phyloP scores from a whole-genome alignment of 1,140 invertebrate species.

The Adoxophyes honmai region DNA sequence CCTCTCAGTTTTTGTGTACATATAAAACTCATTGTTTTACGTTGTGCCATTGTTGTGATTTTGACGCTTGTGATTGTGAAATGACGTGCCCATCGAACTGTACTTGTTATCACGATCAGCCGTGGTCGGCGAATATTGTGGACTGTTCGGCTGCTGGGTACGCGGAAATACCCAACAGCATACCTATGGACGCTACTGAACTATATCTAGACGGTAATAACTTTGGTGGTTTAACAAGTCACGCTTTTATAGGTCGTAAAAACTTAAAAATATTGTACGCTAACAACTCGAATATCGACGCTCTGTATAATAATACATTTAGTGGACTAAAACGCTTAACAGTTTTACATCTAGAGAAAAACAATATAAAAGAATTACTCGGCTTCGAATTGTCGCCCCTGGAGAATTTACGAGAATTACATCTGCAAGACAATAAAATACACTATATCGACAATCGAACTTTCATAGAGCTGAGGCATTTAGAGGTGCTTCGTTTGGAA shows the following conservation, averaged over 20 bases:
- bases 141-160: constrained; percentile 91
- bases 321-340: constrained; percentile 88
- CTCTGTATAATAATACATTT: constrained; percentile 93
- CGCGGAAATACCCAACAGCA: constrained; percentile 88
- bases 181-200: constrained; percentile 97
- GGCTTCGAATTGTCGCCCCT: constrained; percentile 91
- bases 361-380: constrained; percentile 86
- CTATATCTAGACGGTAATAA: constrained; percentile 95
- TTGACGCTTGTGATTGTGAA: constrained; percentile 96
- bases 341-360: constrained; percentile 91
- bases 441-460: constrained; percentile 90
- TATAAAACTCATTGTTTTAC: constrained; percentile 96
- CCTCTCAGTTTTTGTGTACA: constrained; percentile 93
- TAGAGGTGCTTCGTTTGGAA: constrained; percentile 91
- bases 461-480: constrained; percentile 86
- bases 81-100: constrained; percentile 96
- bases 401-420: constrained; percentile 88
- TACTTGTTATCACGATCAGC: constrained; percentile 95
- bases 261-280: constrained; percentile 91
- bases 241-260: constrained; percentile 94
- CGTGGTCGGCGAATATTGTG: constrained; percentile 95
- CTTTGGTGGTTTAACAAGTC: constrained; percentile 90
- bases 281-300: constrained; percentile 91
- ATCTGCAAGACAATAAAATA: constrained; percentile 92
- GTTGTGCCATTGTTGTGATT: constrained; percentile 95